Conservation (phyloP, 1,140 invertebrate genomes). For the Drosophila suzukii region DNA sequence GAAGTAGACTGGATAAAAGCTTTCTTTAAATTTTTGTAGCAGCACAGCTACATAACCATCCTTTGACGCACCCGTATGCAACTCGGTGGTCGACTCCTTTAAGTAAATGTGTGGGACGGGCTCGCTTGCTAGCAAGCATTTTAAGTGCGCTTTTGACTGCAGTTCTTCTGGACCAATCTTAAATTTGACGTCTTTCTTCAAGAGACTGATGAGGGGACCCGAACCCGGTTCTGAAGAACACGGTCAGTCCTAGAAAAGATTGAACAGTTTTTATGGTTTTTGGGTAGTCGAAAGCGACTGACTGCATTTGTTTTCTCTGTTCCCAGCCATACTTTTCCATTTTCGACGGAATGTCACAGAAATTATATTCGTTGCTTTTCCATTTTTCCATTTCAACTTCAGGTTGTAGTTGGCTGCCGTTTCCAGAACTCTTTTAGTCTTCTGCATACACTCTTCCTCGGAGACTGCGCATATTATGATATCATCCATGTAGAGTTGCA, state of each 20-base stretch:
- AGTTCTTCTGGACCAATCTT: no score
- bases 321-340: neutral
- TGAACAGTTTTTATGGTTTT: neutral
- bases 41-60: neutral
- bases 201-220: no score
- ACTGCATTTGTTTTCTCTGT: neutral
- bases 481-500: neutral
- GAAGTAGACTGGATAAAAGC: slow-evolving; percentile 1
- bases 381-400: slow-evolving; percentile 1
- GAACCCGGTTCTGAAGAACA: no score
- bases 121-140: no score
- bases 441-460: neutral
- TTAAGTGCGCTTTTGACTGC: no score
- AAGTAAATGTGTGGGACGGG: no score
- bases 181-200: no score
- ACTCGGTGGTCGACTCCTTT: no score
- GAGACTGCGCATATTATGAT: neutral
- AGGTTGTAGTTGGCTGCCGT: neutral
- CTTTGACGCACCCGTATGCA: slow-evolving; percentile 1
- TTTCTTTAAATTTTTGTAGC: slow-evolving; percentile 1
- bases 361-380: neutral
- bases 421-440: neutral
- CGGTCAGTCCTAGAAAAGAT: no score
- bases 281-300: neutral
- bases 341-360: neutral